These are phyloP conservation scores for Charanyca ferruginea DNA, from an alignment of 2,888 invertebrate genomes.

Conservation along the genomic window DNA sequence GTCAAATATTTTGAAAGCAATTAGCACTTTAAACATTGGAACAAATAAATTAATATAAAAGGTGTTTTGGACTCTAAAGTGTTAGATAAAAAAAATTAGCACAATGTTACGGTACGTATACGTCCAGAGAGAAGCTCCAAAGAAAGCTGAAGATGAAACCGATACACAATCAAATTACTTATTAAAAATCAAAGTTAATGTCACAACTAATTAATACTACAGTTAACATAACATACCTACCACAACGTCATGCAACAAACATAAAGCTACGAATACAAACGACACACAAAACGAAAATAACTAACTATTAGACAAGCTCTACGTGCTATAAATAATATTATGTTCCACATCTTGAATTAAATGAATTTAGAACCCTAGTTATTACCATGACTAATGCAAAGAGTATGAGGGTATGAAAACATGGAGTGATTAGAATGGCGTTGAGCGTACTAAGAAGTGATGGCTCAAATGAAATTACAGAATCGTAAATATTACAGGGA, in stretches of 20 bases:
- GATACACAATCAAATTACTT: conserved; percentile 69
- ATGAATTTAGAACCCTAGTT: conserved; percentile 75
- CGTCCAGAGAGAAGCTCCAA: conserved; percentile 58
- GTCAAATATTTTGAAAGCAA: conserved; percentile 48
- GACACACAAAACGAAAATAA: conserved; percentile 73
- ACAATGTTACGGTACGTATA: conserved; percentile 29
- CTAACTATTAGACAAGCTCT: conserved; percentile 82
- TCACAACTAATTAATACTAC: conserved; percentile 67
- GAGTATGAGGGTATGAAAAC: conserved; percentile 74
- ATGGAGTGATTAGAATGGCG: conserved; percentile 74
- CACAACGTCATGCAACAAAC: conserved; percentile 84
- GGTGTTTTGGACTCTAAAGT: conserved; percentile 37
- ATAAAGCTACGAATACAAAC: conserved; percentile 72
- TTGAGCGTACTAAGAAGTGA: conserved; percentile 75
- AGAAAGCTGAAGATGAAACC: conserved; percentile 74
- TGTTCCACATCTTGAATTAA: conserved; percentile 65
- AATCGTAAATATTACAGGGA: conserved; percentile 70
- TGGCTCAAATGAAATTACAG: conserved; percentile 57
- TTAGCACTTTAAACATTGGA: conserved; percentile 50
- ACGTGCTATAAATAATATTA: conserved; percentile 75
- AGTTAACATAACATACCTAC: conserved; percentile 70
- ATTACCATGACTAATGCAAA: conserved; percentile 73
- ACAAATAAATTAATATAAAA: conserved; percentile 36
- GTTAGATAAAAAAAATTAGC: conserved; percentile 48
- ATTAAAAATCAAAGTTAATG: conserved; percentile 60